These are phyloP conservation scores for Andricus quercusramuli DNA, from an alignment of 2,888 invertebrate species.

Conservation along the genomic window DNA sequence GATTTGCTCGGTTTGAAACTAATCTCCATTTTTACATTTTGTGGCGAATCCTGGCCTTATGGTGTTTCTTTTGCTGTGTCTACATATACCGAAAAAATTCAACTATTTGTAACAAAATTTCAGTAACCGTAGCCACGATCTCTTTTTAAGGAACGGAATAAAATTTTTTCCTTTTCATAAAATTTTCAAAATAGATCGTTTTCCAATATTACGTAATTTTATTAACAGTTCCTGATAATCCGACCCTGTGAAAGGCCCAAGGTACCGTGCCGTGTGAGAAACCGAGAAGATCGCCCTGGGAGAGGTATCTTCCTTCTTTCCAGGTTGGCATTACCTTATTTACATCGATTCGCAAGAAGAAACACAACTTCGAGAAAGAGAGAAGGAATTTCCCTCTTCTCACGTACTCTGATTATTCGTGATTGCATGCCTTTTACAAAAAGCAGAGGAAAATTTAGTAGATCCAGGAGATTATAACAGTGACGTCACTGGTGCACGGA, in stretches of 20 bases:
- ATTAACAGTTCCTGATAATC: neutral
- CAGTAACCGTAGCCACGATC: too few relatives aligned
- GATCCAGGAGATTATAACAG: constrained; percentile 33
- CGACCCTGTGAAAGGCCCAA: constrained; percentile 40
- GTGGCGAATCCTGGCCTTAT: too few relatives aligned
- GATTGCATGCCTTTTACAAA: constrained; percentile 14
- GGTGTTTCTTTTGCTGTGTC: too few relatives aligned
- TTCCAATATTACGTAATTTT: neutral
- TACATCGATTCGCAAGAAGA: constrained; percentile 53
- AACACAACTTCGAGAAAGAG: neutral
- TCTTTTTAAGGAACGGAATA: too few relatives aligned
- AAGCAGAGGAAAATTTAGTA: constrained; percentile 22
- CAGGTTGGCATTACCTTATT: constrained; percentile 61
- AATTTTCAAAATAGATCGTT: neutral
- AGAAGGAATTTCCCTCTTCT: constrained; percentile 1
- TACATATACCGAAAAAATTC: too few relatives aligned
- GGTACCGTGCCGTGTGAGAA: constrained; percentile 55
- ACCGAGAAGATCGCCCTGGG: constrained; percentile 56
- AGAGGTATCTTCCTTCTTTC: constrained; percentile 53
- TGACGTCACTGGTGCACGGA: constrained; percentile 48
- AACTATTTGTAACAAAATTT: too few relatives aligned
- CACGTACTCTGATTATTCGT: constrained; percentile 13
- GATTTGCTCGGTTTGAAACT: too few relatives aligned
- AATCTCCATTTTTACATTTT: too few relatives aligned
- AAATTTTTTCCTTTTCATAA: neutral